A percentile compares a stretch with the other conserved stretches of the same genome.
Conservation (phyloP, 2,797 vertebrate species). For the Hydrolagus colliei region DNA sequence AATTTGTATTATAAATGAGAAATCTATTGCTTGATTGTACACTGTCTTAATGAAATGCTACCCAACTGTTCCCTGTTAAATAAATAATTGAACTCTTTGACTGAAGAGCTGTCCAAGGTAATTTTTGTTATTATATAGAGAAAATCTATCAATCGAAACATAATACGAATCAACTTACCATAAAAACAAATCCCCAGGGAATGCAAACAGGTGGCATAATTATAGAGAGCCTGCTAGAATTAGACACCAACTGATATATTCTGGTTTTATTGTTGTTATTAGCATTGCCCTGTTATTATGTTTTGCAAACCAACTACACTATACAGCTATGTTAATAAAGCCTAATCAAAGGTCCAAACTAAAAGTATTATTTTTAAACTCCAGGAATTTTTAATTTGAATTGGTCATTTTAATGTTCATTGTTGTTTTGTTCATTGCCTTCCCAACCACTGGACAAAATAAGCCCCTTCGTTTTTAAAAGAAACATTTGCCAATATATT, state of each 20-base stretch:
- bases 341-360: background rate
- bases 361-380: background rate
- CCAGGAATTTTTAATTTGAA: too few species aligned
- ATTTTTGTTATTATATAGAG: background rate
- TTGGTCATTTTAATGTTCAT: too few species aligned
- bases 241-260: too few species aligned
- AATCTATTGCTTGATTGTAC: background rate
- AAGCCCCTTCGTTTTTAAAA: too few species aligned
- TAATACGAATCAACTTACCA: background rate
- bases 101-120: background rate
- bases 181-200: background rate
- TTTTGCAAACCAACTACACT: background rate
- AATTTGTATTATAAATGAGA: constrained; percentile 1
- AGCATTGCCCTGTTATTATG: background rate
- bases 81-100: constrained; percentile 3
- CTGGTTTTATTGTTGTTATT: background rate
- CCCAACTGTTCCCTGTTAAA: background rate
- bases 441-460: too few species aligned
- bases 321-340: background rate
- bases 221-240: background rate
- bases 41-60: background rate
- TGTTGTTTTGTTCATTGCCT: too few species aligned
- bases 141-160: background rate
- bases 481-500: too few species aligned
- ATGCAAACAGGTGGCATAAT: background rate